These are phyloP conservation scores for Mercenaria mercenaria DNA, from an alignment of 1,140 invertebrate genomes.

Conservation along the genomic window DNA sequence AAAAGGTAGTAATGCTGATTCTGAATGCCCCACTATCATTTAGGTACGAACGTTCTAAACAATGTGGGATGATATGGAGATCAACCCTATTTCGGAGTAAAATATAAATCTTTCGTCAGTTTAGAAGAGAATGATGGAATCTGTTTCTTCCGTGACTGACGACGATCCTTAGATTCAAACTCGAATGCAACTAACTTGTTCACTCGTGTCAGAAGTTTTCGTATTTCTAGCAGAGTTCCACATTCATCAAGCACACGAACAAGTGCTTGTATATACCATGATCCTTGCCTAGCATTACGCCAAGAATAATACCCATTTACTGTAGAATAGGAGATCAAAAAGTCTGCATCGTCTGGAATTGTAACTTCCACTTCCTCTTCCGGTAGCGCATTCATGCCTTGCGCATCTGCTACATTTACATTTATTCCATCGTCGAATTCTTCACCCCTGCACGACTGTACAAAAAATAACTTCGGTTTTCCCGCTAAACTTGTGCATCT, in stretches of 20 bases:
- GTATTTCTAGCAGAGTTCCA: slow-evolving; percentile 31
- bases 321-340: slow-evolving; percentile 74
- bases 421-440: slow-evolving; percentile 32
- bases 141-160: slow-evolving; percentile 5
- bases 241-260: slow-evolving; percentile 36
- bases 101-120: slow-evolving; percentile 50
- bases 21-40: too few species aligned
- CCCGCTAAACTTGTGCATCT: slow-evolving; percentile 71
- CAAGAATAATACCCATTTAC: slow-evolving; percentile 72
- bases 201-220: slow-evolving; percentile 29
- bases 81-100: slow-evolving; percentile 57
- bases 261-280: slow-evolving; percentile 73
- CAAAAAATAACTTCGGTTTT: slow-evolving; percentile 82
- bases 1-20: too few species aligned
- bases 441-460: slow-evolving; percentile 80
- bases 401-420: slow-evolving; percentile 6
- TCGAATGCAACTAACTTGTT: slow-evolving; percentile 17
- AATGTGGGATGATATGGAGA: too few species aligned
- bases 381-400: background rate
- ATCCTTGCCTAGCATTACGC: slow-evolving; percentile 63
- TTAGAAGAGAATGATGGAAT: slow-evolving; percentile 29
- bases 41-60: background rate
- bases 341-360: slow-evolving; percentile 74
- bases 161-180: background rate
- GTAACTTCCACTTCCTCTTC: slow-evolving; percentile 18